Conservation (phyloP, 1,140 invertebrate genomes). For the Drosophila pruinosa region DNA sequence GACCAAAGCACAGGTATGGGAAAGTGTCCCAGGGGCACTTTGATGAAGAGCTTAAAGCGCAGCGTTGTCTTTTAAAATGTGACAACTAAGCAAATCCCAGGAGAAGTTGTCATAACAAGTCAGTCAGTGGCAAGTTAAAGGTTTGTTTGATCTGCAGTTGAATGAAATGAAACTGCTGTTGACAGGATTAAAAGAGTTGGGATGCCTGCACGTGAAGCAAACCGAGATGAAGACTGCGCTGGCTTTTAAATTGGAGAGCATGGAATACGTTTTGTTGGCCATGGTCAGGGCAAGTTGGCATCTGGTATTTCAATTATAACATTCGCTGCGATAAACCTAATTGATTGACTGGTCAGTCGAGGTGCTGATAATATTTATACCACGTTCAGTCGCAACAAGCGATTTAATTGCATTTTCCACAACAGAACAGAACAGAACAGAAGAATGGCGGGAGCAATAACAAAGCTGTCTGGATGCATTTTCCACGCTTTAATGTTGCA, state of each 20-base stretch:
- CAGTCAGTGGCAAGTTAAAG: background rate
- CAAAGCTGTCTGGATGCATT: conserved; percentile 60
- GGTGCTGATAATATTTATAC: conserved; percentile 73
- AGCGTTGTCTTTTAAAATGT: too few species aligned
- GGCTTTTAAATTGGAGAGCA: background rate
- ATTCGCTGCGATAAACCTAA: conserved; percentile 68
- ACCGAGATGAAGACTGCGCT: background rate
- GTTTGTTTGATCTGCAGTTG: background rate
- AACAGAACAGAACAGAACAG: background rate
- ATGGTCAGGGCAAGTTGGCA: conserved; percentile 9
- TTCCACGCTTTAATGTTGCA: conserved; percentile 62
- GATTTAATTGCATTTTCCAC: conserved; percentile 77
- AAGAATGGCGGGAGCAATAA: conserved; percentile 25
- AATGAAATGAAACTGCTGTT: background rate
- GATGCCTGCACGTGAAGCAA: conserved; percentile 37
- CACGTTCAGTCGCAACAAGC: conserved; percentile 50
- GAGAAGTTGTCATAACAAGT: background rate
- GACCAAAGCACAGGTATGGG: background rate
- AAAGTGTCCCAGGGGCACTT: background rate
- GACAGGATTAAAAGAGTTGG: conserved; percentile 40
- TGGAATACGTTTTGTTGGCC: background rate
- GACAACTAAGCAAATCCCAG: background rate
- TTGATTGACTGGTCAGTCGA: conserved; percentile 63
- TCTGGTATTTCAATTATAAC: conserved; percentile 64
- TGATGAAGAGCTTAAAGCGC: background rate